A percentile compares a stretch with the other conserved stretches of the same genome.
Evolutionary conservation across 92 coral and sea anemone species (phyloP).

Genomic region (Scolanthus callimorphus): DNA sequence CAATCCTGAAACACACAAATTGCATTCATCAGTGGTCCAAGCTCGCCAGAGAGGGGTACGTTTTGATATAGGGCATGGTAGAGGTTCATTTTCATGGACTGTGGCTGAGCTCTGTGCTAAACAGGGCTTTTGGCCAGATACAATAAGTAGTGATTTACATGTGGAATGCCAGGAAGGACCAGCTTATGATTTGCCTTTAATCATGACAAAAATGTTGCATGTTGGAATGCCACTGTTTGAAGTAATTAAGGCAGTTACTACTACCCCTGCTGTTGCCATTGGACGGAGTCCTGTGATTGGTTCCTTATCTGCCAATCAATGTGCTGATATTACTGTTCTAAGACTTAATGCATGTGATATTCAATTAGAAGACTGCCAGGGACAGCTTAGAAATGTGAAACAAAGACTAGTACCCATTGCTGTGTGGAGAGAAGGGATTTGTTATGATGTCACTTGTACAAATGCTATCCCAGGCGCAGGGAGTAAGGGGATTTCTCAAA

Average conservation of each 20-base stretch:
- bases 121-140: conserved; percentile 83
- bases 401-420: conserved; percentile 54
- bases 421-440: conserved; percentile 86
- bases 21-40: conserved; percentile 40
- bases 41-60: conserved; percentile 70
- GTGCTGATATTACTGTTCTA: conserved; percentile 73
- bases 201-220: conserved; percentile 75
- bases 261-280: conserved; percentile 71
- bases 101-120: conserved; percentile 81
- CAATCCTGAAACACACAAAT: conserved; percentile 20
- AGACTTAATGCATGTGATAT: conserved; percentile 44
- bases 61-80: conserved; percentile 90
- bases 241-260: conserved; percentile 69
- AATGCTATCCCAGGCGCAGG: no score
- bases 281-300: conserved; percentile 67
- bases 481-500: no score
- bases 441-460: no score
- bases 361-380: conserved; percentile 70
- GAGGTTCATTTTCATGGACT: conserved; percentile 87
- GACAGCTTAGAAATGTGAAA: conserved; percentile 36
- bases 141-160: conserved; percentile 82
- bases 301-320: conserved; percentile 25
- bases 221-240: conserved; percentile 83
- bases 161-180: conserved; percentile 54
- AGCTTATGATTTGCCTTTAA: conserved; percentile 68